phyloP scores from a whole-genome alignment of 1,140 invertebrate genomes.

The Linepithema humile region DNA sequence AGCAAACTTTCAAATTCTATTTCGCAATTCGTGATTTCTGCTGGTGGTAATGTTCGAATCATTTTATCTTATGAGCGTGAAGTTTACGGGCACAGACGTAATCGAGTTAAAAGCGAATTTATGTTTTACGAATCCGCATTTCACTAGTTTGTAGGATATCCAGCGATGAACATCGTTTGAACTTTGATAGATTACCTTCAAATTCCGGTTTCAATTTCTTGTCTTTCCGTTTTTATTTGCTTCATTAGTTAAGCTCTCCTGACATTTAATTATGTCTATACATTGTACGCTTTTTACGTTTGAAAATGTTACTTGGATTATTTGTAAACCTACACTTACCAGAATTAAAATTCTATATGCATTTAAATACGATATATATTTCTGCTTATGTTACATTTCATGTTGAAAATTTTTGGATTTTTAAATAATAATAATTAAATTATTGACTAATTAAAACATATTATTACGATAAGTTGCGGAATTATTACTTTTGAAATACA shows the following conservation, averaged over 20 bases:
- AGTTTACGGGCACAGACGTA: neutral
- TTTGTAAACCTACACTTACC: neutral
- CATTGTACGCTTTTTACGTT: neutral
- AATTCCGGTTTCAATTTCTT: neutral
- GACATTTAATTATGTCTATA: neutral
- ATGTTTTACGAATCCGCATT: neutral
- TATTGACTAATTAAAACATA: neutral
- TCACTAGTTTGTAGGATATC: neutral
- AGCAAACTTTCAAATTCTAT: neutral
- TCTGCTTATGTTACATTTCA: neutral
- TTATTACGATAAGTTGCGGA: neutral
- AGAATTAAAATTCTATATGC: neutral
- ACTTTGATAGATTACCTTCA: neutral
- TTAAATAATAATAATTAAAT: too few species aligned
- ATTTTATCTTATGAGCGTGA: neutral
- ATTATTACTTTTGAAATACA: neutral
- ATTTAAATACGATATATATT: neutral
- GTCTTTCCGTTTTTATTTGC: neutral
- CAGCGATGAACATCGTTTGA: neutral
- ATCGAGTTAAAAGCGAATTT: neutral
- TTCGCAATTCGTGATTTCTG: neutral
- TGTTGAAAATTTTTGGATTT: neutral
- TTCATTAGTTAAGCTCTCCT: neutral
- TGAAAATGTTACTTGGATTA: neutral
- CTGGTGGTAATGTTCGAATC: neutral